Evolutionary conservation across 2,888 invertebrate genomes (phyloP).

Genomic region (Lasioglossum marginatum): DNA sequence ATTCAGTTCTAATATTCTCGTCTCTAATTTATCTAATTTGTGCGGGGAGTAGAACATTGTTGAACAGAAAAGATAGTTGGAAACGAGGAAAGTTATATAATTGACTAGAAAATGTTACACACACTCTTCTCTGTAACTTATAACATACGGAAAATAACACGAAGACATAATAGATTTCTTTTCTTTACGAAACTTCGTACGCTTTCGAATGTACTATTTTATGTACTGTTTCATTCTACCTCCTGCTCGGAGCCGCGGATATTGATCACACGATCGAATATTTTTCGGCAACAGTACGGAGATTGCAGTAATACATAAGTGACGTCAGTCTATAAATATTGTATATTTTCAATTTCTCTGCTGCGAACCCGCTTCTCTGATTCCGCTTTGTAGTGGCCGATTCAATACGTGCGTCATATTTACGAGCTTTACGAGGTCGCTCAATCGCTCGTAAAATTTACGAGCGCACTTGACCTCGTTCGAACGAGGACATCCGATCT

Average conservation of each 20-base stretch:
- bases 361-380: neutral
- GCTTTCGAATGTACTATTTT: neutral
- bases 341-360: neutral
- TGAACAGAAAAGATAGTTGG: neutral
- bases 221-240: neutral
- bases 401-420: slow-evolving; percentile 18
- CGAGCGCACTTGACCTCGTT: slow-evolving; percentile 24
- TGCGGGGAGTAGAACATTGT: neutral
- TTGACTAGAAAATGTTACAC: neutral
- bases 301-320: neutral
- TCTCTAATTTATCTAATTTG: neutral
- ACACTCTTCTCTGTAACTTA: neutral
- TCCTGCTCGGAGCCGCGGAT: neutral
- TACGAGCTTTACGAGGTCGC: neutral
- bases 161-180: neutral
- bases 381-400: neutral
- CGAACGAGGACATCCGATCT: slow-evolving; percentile 17
- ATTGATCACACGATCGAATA: neutral
- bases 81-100: neutral
- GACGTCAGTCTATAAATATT: neutral
- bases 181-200: neutral
- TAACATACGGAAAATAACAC: neutral
- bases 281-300: neutral
- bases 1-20: neutral
- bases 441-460: slow-evolving; percentile 10